A percentile compares a stretch with the other conserved stretches of the same genome.
These are phyloP conservation scores for Eublepharis macularius DNA, from an alignment of 2,113 vertebrate genomes.

Conservation along the genomic window DNA sequence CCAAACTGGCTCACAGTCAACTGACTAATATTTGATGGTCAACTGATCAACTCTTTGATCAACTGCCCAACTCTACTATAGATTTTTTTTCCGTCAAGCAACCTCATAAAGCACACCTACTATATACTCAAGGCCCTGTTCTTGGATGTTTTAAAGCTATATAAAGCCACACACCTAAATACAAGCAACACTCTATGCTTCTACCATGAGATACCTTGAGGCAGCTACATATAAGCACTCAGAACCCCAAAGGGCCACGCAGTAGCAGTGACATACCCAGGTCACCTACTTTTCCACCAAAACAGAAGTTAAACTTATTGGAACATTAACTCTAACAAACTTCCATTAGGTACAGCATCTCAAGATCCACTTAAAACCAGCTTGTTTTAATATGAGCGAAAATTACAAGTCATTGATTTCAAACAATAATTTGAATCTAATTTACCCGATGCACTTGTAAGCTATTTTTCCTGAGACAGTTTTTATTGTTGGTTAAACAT, in stretches of 20 bases:
- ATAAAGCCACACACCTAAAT: neutral
- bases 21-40: no score
- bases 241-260: neutral
- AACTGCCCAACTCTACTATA: neutral
- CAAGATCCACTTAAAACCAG: neutral
- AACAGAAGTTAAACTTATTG: neutral
- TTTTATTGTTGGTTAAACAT: neutral
- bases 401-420: neutral
- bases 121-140: neutral
- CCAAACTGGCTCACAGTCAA: no score
- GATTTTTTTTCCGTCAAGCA: neutral
- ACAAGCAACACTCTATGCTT: neutral
- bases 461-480: neutral
- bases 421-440: neutral
- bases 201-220: no score
- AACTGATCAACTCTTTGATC: no score
- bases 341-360: neutral
- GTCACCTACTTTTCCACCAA: neutral
- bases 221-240: neutral
- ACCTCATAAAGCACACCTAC: neutral
- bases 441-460: neutral
- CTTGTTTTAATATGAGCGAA: neutral
- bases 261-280: neutral
- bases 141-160: neutral
- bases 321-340: neutral